Percentiles rank a stretch among this genome's conserved stretches.
These are phyloP conservation scores for Stegostoma tigrinum DNA, from an alignment of 2,113 vertebrate species.

Conservation along the genomic window DNA sequence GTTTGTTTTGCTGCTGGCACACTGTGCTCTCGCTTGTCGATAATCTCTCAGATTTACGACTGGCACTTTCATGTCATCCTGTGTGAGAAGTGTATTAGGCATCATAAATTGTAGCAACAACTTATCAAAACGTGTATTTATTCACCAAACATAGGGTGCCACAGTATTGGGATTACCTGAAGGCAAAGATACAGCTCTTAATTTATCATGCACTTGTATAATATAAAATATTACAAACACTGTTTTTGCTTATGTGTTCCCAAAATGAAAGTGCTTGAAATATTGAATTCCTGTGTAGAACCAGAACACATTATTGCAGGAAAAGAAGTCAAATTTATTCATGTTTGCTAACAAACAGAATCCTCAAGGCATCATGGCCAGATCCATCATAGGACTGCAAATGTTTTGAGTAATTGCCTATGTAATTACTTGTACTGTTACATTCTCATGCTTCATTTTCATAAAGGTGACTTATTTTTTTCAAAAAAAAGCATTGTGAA, in stretches of 20 bases:
- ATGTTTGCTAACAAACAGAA: neutral
- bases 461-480: neutral
- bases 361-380: neutral
- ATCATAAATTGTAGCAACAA: neutral
- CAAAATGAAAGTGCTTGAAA: neutral
- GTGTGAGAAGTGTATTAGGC: neutral
- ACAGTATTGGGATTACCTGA: neutral
- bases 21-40: neutral
- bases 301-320: neutral
- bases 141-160: neutral
- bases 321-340: conserved; percentile 14
- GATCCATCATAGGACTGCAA: neutral
- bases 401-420: neutral
- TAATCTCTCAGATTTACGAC: neutral
- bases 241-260: neutral
- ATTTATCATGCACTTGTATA: neutral
- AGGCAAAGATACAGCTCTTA: neutral
- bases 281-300: neutral
- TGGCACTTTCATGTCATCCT: neutral
- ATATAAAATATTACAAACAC: neutral
- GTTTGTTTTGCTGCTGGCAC: neutral
- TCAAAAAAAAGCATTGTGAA: neutral
- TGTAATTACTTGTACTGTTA: neutral
- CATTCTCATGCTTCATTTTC: neutral
- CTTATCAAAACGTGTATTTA: neutral